Evolutionary conservation across 2,113 vertebrate species (phyloP).

Genomic region (Amia ocellicauda): DNA sequence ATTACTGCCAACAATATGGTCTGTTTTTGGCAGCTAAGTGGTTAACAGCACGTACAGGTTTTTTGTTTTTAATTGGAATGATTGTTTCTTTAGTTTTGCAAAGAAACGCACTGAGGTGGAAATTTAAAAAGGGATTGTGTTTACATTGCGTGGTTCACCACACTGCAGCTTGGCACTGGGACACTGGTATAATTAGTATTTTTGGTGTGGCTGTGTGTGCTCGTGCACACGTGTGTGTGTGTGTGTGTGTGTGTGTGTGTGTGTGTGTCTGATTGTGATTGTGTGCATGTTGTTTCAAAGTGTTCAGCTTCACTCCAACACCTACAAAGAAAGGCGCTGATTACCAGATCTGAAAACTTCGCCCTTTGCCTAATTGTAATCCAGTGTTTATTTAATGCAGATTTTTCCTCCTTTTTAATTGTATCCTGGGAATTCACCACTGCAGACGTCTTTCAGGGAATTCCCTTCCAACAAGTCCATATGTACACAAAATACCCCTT

Average conservation of each 20-base stretch:
- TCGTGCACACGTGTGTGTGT: not conserved
- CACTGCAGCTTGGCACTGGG: not conserved
- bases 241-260: conserved; percentile 1
- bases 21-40: no score
- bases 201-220: not conserved
- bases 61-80: no score
- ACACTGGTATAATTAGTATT: conserved; percentile 2
- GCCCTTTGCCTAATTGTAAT: conserved; percentile 1
- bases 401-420: conserved; percentile 6
- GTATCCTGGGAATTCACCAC: not conserved
- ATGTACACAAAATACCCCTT: conserved; percentile 10
- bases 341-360: conserved; percentile 1
- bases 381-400: not conserved
- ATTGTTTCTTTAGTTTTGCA: not conserved
- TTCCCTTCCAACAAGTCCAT: conserved; percentile 12
- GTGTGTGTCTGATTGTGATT: not conserved
- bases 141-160: not conserved
- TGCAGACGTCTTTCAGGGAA: conserved; percentile 5
- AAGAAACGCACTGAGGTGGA: not conserved
- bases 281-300: not conserved
- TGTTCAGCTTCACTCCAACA: not conserved
- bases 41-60: no score
- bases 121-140: not conserved
- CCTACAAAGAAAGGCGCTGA: conserved; percentile 8
- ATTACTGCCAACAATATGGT: no score